Base-by-base conservation (phyloP, 2,797 vertebrate genomes). In the Pteropus rufus region DNA sequence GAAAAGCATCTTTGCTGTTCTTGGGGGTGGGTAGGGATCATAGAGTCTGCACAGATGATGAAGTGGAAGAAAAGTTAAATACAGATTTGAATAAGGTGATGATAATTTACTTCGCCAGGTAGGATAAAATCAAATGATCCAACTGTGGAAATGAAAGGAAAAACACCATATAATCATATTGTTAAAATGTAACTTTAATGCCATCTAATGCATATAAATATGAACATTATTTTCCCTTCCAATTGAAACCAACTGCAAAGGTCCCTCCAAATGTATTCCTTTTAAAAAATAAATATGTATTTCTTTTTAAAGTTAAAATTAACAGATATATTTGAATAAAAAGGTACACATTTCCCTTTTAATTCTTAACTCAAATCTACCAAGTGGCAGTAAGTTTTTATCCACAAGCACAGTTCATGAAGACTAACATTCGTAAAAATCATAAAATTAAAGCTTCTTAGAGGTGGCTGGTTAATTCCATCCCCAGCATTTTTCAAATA, bases 301-400 rank as follows among this genome's bases (percentile, higher is more conserved):
- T 82, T 85, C 23, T 84, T 70, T 87, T 90, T 67, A 11, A 91
- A 73, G 72, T 96, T 86, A 86, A 92, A 94, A 96, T 92, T 46
- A 92, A 73, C 11, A 86, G n/a, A 83, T 19, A 81, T 41, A 65
- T n/a, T 34, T 73, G 46, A 94, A 89, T 93, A 46, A 52, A 79
- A 92, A 75, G 7, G 14, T 72, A 29, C 1, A 7, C 31, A 65
- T 86, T 93, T 83, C 12, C 21, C 21, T 92, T 70, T 91, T 70
- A 89, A 80, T 41, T 89, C 60, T 85, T 73, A 89, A 69, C 44
- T 93, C 65, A 92, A 80, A 92, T 46, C 69, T 70, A 91, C 58
- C 88, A 96, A 87, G 72, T 89, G 93, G 92, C 92, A 95, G 39
- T 93, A 92, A 93, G 41, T 58, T 80, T 93, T 93, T 90, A 79